A percentile compares a stretch with the other conserved stretches of the same genome.
Conservation (phyloP, 1,140 invertebrate genomes). For the Wiebesia pumilae region DNA sequence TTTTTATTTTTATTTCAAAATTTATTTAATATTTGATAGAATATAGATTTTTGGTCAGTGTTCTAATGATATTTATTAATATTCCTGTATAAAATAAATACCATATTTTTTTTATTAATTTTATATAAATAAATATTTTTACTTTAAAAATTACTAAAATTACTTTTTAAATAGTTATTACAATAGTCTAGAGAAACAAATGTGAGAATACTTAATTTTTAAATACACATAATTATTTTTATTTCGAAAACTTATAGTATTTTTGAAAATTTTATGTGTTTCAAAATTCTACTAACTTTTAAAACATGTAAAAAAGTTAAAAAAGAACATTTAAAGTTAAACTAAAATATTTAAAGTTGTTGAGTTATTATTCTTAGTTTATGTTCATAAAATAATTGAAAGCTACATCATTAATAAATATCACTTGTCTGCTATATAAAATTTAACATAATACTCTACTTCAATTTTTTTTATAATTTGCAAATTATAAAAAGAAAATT, state of each 20-base stretch:
- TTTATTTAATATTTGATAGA: conserved; percentile 21
- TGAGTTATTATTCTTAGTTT: too few species aligned
- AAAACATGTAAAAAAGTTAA: neutral
- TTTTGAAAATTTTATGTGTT: neutral
- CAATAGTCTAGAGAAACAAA: neutral
- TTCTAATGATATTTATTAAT: neutral
- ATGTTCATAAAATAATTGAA: too few species aligned
- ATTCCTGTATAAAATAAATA: neutral
- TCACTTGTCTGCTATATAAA: too few species aligned
- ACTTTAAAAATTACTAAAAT: neutral
- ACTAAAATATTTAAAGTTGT: neutral
- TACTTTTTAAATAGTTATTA: neutral
- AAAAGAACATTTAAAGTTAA: neutral
- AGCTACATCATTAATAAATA: too few species aligned
- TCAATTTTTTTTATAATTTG: too few species aligned
- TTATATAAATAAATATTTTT: neutral
- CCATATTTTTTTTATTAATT: neutral
- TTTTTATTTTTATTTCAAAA: conserved; percentile 31
- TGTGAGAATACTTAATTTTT: neutral
- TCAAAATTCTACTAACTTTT: neutral
- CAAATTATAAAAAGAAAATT: too few species aligned
- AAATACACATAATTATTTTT: neutral
- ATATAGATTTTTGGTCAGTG: neutral
- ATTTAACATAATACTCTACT: too few species aligned
- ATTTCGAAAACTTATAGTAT: neutral